Evolutionary conservation across 2,888 invertebrate species (phyloP).

Genomic region (Tetanocera ferruginea): DNA sequence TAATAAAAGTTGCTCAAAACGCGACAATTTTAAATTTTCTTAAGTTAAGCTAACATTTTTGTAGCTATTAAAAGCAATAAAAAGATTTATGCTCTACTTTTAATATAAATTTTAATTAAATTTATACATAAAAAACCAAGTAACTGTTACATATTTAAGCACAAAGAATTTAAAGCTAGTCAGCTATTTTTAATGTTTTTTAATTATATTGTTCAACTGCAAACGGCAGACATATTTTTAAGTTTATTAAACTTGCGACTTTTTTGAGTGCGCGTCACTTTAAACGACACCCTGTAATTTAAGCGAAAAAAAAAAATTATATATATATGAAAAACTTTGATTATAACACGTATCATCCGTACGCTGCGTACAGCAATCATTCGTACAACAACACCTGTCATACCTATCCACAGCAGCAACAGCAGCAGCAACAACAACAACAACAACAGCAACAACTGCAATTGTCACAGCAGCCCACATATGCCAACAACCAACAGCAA

Average conservation of each 20-base stretch:
- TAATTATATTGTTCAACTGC: slow-evolving; percentile 17
- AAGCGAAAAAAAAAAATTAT: neutral
- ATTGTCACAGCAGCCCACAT: slow-evolving; percentile 37
- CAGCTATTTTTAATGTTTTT: slow-evolving; percentile 33
- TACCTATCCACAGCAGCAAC: slow-evolving; percentile 16
- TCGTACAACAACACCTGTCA: slow-evolving; percentile 11
- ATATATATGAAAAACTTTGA: slow-evolving; percentile 48
- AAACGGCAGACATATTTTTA: no score
- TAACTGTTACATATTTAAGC: no score
- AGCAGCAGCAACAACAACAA: slow-evolving; percentile 1
- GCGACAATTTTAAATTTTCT: neutral
- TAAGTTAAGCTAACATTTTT: slow-evolving; percentile 42
- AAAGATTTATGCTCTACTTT: neutral
- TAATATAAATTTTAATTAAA: no score
- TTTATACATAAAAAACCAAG: neutral
- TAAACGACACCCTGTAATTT: slow-evolving; percentile 23
- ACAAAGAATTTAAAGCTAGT: slow-evolving; percentile 39
- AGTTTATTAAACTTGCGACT: no score
- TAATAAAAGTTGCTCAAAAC: slow-evolving; percentile 3
- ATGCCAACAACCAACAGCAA: slow-evolving; percentile 37
- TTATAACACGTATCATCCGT: slow-evolving; percentile 47
- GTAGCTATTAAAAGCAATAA: neutral
- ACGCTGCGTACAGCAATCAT: slow-evolving; percentile 34
- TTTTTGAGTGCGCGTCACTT: no score
- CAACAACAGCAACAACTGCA: slow-evolving; percentile 34